Base-by-base conservation (phyloP, 2,888 invertebrate genomes). In the Diadegma fenestrale region DNA sequence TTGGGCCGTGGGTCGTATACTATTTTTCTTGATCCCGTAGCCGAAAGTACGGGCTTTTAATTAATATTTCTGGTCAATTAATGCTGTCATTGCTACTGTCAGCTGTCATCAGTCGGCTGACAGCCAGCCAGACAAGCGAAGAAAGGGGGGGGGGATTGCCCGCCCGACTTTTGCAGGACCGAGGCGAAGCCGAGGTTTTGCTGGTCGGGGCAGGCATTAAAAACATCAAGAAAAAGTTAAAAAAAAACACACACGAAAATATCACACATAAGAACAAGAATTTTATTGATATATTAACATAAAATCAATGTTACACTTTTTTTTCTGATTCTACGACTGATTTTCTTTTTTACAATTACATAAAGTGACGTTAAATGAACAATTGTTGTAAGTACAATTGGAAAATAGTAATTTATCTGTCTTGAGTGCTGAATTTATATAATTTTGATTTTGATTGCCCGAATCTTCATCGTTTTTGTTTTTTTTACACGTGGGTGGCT, bases 271-370 rank as follows among this genome's bases (percentile, higher is more conserved):
- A 30, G 30, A 30, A 30, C 30, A 30, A 30, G 30, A 58, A 22
- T 3, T 17, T 58, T 58, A 58, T 19, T 26, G 22, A 58, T 7
- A 26, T 26, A 30, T 30, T 30, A 61, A 30, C 17, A 61, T 30
- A 22, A 30, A 61, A 61, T 26, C 30, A 58, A n/a, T 6, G 17
- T n/a, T 51, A 51, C 30, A 37, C 51, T 19, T 51, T 51, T 72
- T 72, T 69, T 79, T 33, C 12, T 64, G 2, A 61, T 77, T 64
- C 64, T 64, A 69, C 14, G 48, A 2, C 26, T 30, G 26, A 43
- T 69, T 69, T 69, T 69, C 69, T 30, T 69, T 69, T 26, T 69
- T 48, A 17, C 48, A 69, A 30, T 48, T 43, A 26, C 45, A 69
- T 69, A 30, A 69, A 45, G 48, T 48, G 48, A 69, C n/a, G 48